Evolutionary conservation across 2,888 invertebrate genomes (phyloP), one percentile per base, ranked within the genome.

Genomic region (Lycia hirtaria): DNA sequence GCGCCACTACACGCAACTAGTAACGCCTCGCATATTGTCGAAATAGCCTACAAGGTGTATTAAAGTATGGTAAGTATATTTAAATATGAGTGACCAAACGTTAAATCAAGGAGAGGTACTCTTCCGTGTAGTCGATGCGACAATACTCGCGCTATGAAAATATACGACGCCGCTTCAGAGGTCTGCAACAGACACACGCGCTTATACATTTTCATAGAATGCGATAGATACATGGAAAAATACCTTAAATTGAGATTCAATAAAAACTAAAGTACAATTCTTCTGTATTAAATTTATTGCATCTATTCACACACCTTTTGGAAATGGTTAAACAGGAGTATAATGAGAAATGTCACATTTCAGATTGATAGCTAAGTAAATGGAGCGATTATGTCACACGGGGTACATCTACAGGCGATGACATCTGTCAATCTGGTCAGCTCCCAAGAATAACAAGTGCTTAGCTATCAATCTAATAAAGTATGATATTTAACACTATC

Each of bases 251-350:
- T 7, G 5, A 4, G 12, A n/a, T 41, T 6, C 3, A 67, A 67
- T 68, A 73, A 81, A 78, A 80, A 72, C 56, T 68, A 68, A 62
- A 56, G 61, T 49, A 68, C 69, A 74, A 28, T 83, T 83, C 86
- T 89, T 91, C 88, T 88, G 91, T 91, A 91, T 90, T 90, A 88
- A 92, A 88, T 92, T 91, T 92, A 92, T 92, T 92, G 90, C 91
- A 92, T 90, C 92, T 92, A 92, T 92, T 93, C 94, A 88, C 94
- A 94, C 94, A 94, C 86, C 87, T 90, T 87, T 78, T 78, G 79
- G 76, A 82, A 84, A 85, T 82, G 81, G 81, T 82, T 80, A 78
- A 81, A 82, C 15, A 14, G 35, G 17, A 22, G 22, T 24, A n/a
- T 47, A 35, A 22, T 47, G 19, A 5, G 3, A 26, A 47, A 47